Base-by-base conservation (phyloP, 2,888 invertebrate species). In the Amorpha juglandis region DNA sequence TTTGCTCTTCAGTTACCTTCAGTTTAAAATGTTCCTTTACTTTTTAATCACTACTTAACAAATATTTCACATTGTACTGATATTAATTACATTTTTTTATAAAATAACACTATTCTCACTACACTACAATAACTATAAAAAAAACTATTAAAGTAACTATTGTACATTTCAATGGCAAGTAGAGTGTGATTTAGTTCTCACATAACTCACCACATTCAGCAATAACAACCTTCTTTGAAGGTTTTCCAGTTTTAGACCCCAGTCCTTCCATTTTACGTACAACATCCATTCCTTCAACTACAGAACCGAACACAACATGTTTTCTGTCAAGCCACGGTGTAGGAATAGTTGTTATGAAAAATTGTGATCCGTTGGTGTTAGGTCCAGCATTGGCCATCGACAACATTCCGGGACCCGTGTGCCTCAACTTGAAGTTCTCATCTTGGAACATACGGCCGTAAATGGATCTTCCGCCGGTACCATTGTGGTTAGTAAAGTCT, bases 371-470 rank as follows among this genome's bases (percentile, higher is more conserved):
- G 89, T 99, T 99, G 72, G 99, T 98, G 86, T 98, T 97, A 38
- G 98, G 97, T 27, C 99, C 99, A 80, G 98, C 97, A 89, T 99
- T 99, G 66, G 98, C 98, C 98, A 99, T 99, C 8, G 98, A 98
- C 82, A 99, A 92, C 68, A 96, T 95, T 81, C 98, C 99, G 69
- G 98, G 95, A 69, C 97, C 97, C 67, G 97, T 97, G 90, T 99
- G 99, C 93, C 96, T 98, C 86, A 98, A 93, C 66, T 95, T 95
- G 94, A 99, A 99, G 94, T 99, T 99, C 92, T 99, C 99, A 91
- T 99, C 99, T 73, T 95, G 96, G 92, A 99, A 99, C 64, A 86
- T 90, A 89, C 98, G 98, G 51, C 99, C 99, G 84, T 99, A 99
- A 90, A 99, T 99, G 69, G 98, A 98, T 90, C 98, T 98, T 69